Conservation (phyloP, 2,113 vertebrate species). For the Odobenus rosmarus region DNA sequence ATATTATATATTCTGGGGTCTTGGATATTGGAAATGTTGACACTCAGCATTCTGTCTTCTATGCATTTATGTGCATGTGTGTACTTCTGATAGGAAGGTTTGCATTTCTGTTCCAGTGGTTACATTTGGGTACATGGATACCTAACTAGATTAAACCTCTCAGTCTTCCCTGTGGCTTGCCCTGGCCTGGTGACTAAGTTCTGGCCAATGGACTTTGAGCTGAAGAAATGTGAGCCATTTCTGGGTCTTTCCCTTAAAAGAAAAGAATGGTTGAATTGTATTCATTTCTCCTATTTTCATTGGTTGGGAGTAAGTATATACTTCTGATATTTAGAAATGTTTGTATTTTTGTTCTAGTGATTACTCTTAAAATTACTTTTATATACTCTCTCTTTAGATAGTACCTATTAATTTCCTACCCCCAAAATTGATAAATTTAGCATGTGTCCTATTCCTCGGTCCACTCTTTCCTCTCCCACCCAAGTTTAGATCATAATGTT, state of each 20-base stretch:
- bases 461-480: background rate
- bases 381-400: background rate
- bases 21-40: background rate
- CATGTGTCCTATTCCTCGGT: background rate
- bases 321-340: background rate
- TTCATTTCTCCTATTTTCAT: background rate
- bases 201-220: background rate
- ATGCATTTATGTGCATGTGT: background rate
- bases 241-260: background rate
- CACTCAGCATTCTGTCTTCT: background rate
- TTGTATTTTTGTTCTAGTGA: background rate
- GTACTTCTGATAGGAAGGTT: background rate
- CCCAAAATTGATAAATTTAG: background rate
- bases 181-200: background rate
- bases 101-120: background rate
- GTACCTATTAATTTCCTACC: background rate
- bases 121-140: background rate
- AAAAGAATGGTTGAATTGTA: background rate
- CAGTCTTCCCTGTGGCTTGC: background rate
- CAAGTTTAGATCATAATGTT: background rate
- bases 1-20: background rate
- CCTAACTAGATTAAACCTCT: background rate
- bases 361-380: conserved; percentile 21
- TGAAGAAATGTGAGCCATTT: background rate
- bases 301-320: background rate